These are phyloP conservation scores for Macropis europaea DNA, from an alignment of 2,888 invertebrate genomes.

Conservation along the genomic window DNA sequence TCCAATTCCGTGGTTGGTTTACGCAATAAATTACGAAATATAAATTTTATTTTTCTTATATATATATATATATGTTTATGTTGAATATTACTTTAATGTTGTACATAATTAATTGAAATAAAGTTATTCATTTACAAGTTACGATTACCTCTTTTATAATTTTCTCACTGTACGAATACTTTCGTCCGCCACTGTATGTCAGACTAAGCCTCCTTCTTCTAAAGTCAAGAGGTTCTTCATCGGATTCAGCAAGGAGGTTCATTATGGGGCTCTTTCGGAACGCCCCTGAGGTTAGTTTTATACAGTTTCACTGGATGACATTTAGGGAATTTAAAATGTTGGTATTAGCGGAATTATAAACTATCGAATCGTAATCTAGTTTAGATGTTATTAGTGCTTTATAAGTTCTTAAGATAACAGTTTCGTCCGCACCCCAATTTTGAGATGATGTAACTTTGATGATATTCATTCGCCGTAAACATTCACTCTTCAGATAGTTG, in stretches of 20 bases:
- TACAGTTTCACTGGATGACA: neutral
- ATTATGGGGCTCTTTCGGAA: neutral
- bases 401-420: neutral
- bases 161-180: too few relatives aligned
- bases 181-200: too few relatives aligned
- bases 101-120: too few relatives aligned
- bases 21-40: too few relatives aligned
- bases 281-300: neutral
- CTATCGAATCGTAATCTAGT: slow-evolving; percentile 17
- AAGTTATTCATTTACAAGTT: too few relatives aligned
- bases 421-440: slow-evolving; percentile 20
- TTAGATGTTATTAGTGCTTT: slow-evolving; percentile 19
- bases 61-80: too few relatives aligned
- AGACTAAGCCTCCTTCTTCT: too few relatives aligned
- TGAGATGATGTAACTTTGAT: neutral
- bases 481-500: neutral
- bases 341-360: neutral
- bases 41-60: too few relatives aligned
- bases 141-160: too few relatives aligned
- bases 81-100: too few relatives aligned
- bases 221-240: too few relatives aligned
- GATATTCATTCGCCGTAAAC: slow-evolving; percentile 6
- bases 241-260: neutral
- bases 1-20: too few relatives aligned
- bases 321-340: neutral